Evolutionary conservation across 2,888 invertebrate species (phyloP).

Genomic region (Petrolisthes cinctipes): DNA sequence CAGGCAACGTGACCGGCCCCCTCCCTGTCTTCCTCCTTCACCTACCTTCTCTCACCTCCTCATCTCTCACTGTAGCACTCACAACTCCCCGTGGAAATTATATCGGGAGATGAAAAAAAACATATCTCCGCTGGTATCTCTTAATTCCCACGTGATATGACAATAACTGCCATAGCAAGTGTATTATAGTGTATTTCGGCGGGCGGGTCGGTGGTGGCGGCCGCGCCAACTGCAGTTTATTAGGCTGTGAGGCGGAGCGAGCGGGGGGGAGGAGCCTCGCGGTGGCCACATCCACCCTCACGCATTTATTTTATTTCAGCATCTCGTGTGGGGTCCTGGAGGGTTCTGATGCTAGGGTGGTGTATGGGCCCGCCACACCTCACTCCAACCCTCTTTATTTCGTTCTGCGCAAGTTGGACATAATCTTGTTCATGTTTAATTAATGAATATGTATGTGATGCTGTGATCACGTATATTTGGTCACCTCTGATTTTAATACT

Average conservation of each 20-base stretch:
- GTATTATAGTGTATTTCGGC: conserved; percentile 61
- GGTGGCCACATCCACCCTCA: conserved; percentile 56
- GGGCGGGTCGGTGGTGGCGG: conserved; percentile 47
- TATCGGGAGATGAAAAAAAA: conserved; percentile 37
- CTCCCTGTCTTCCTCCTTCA: neutral
- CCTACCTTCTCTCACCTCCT: conserved; percentile 18
- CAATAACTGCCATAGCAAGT: conserved; percentile 58
- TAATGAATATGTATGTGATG: conserved; percentile 38
- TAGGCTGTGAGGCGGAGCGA: conserved; percentile 59
- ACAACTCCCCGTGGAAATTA: conserved; percentile 28
- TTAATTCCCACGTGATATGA: conserved; percentile 57
- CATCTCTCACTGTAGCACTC: conserved; percentile 17
- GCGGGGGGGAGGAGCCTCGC: conserved; percentile 50
- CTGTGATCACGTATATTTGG: conserved; percentile 22
- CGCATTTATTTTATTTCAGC: conserved; percentile 44
- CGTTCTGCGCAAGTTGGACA: conserved; percentile 36
- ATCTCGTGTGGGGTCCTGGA: conserved; percentile 22
- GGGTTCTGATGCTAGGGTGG: neutral
- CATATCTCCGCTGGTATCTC: conserved; percentile 54
- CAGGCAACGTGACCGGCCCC: conserved; percentile 35
- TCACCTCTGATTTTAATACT: neutral
- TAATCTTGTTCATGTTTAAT: conserved; percentile 24
- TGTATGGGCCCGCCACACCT: conserved; percentile 14
- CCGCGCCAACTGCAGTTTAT: conserved; percentile 58
- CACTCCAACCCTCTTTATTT: conserved; percentile 12